phyloP scores from a whole-genome alignment of 2,797 vertebrate species.

The Rousettus madagascariensis region DNA sequence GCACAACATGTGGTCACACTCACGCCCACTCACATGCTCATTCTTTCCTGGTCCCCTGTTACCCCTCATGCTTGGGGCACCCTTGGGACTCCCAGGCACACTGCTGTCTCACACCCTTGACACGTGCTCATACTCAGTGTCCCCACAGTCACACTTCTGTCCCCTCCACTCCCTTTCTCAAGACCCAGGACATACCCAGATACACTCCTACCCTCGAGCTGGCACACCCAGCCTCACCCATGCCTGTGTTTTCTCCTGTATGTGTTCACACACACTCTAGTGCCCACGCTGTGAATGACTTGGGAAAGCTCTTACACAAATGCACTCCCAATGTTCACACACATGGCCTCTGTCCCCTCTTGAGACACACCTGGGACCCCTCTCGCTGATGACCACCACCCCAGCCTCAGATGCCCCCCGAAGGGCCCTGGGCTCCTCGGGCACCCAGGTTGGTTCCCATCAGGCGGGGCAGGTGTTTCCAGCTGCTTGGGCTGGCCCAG shows the following conservation, averaged over 20 bases:
- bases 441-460: background rate
- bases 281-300: background rate
- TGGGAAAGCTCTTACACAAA: background rate
- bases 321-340: background rate
- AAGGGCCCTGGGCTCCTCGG: background rate
- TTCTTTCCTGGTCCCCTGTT: background rate
- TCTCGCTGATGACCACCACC: background rate
- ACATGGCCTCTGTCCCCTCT: accelerated
- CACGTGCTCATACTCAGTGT: background rate
- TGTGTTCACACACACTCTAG: background rate
- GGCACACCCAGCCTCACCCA: background rate
- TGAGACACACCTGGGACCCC: accelerated
- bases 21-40: background rate
- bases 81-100: background rate
- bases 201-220: accelerated
- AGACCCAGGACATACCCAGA: background rate
- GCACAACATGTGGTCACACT: accelerated
- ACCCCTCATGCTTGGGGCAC: accelerated
- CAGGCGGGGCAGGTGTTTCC: background rate
- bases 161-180: background rate
- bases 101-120: background rate
- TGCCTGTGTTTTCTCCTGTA: background rate
- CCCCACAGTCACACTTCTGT: accelerated
- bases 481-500: background rate
- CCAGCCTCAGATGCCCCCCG: background rate